A percentile compares a stretch with the other conserved stretches of the same genome.
Evolutionary conservation across 2,888 invertebrate species (phyloP).

Genomic region (Ditylenchus weischeri): DNA sequence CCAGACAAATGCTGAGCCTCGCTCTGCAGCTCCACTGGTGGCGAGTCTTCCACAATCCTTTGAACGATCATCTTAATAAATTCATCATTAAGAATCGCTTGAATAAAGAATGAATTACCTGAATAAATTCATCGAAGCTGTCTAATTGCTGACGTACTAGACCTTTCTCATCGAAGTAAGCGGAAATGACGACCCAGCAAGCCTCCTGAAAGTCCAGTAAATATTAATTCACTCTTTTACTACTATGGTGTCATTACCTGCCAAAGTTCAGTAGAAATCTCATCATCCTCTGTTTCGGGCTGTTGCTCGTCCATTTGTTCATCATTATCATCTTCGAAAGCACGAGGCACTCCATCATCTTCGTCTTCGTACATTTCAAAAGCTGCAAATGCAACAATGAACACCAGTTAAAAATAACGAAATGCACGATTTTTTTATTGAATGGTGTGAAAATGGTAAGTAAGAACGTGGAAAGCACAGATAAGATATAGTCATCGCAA

Average conservation of each 20-base stretch:
- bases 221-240: too few relatives aligned
- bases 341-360: slow-evolving; percentile 26
- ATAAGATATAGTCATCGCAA: too few relatives aligned
- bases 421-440: too few relatives aligned
- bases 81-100: too few relatives aligned
- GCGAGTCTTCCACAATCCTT: slow-evolving; percentile 97
- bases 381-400: too few relatives aligned
- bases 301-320: slow-evolving; percentile 27
- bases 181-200: slow-evolving; percentile 99
- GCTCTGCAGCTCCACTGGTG: slow-evolving; percentile 87
- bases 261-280: slow-evolving; percentile 96
- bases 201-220: slow-evolving; percentile 64
- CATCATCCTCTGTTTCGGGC: slow-evolving; percentile 67
- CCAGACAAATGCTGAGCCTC: slow-evolving; percentile 95
- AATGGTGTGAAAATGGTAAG: too few relatives aligned
- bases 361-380: slow-evolving; percentile 20
- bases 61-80: slow-evolving; percentile 99
- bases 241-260: slow-evolving; percentile 64
- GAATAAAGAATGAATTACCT: too few relatives aligned
- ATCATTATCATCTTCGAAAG: slow-evolving; percentile 22
- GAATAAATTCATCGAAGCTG: slow-evolving; percentile 99
- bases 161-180: slow-evolving; percentile 99
- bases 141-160: slow-evolving; percentile 96
- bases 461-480: too few relatives aligned
- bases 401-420: too few relatives aligned